A percentile compares a stretch with the other conserved stretches of the same genome.
Evolutionary conservation across 1,140 invertebrate genomes (phyloP).

Genomic region (Diachasmimorpha longicaudata): DNA sequence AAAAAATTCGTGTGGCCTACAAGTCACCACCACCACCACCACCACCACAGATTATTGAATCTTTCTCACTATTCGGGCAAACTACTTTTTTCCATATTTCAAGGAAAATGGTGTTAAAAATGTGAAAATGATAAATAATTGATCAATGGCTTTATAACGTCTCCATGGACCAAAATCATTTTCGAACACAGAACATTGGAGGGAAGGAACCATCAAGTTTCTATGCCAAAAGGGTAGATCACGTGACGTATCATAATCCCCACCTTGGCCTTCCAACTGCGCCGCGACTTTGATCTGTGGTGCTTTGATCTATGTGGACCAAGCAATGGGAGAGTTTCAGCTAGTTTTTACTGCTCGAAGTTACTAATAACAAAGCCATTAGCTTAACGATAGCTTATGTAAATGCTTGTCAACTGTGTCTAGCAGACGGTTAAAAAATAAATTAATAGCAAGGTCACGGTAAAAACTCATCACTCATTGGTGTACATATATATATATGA

Average conservation of each 20-base stretch:
- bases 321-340: not conserved
- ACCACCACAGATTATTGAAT: too few relatives aligned
- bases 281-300: not conserved
- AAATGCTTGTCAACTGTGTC: too few relatives aligned
- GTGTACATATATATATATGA: too few relatives aligned
- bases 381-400: too few relatives aligned
- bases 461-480: too few relatives aligned
- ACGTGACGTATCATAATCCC: conserved; percentile 1
- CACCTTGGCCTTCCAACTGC: conserved; percentile 10
- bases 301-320: not conserved
- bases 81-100: not conserved
- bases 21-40: too few relatives aligned
- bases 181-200: not conserved
- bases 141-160: not conserved
- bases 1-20: too few relatives aligned
- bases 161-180: not conserved
- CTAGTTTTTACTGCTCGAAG: not conserved
- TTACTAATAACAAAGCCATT: not conserved
- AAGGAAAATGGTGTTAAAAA: not conserved
- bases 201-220: not conserved
- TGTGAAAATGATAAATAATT: not conserved
- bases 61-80: not conserved
- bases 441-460: too few relatives aligned
- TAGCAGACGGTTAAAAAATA: too few relatives aligned
- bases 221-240: not conserved